Percentiles rank a stretch among this genome's conserved stretches.
Evolutionary conservation across 2,888 invertebrate genomes (phyloP).

Genomic region (Volucella bombylans): DNA sequence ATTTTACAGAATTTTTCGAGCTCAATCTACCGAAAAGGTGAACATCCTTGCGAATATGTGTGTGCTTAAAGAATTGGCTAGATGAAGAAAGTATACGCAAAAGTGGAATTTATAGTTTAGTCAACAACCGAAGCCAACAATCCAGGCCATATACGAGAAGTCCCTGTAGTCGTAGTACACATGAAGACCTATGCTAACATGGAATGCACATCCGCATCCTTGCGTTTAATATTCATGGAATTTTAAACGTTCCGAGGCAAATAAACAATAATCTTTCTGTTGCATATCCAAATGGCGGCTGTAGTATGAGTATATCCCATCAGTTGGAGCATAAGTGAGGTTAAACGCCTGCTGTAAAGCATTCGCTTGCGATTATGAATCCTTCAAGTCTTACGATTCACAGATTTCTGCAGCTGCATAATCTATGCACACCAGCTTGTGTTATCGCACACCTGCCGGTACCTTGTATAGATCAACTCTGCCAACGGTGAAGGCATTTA

Average conservation of each 20-base stretch:
- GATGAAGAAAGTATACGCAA: conserved; percentile 20
- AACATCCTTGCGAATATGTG: conserved; percentile 25
- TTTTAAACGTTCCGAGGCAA: conserved; percentile 68
- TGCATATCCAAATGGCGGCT: neutral
- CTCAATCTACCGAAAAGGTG: conserved; percentile 17
- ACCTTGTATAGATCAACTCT: neutral
- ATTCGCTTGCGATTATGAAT: conserved; percentile 55
- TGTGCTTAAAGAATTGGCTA: conserved; percentile 32
- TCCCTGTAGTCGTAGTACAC: neutral
- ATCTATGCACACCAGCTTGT: conserved; percentile 8
- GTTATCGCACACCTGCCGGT: neutral
- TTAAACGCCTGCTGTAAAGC: conserved; percentile 17
- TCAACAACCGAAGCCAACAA: conserved; percentile 32
- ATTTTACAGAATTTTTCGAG: neutral
- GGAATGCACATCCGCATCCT: conserved; percentile 41
- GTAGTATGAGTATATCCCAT: neutral
- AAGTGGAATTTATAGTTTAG: conserved; percentile 50
- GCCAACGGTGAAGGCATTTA: conserved; percentile 3
- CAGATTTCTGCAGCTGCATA: conserved; percentile 40
- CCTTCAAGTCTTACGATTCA: conserved; percentile 53
- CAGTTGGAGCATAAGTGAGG: conserved; percentile 21
- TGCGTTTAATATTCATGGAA: conserved; percentile 70
- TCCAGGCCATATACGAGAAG: neutral
- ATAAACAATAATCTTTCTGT: conserved; percentile 59
- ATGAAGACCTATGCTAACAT: neutral